Percentiles rank a stretch among this genome's conserved stretches.
These are phyloP conservation scores for Drosophila rhopaloa DNA, from an alignment of 1,140 invertebrate genomes.

Conservation along the genomic window DNA sequence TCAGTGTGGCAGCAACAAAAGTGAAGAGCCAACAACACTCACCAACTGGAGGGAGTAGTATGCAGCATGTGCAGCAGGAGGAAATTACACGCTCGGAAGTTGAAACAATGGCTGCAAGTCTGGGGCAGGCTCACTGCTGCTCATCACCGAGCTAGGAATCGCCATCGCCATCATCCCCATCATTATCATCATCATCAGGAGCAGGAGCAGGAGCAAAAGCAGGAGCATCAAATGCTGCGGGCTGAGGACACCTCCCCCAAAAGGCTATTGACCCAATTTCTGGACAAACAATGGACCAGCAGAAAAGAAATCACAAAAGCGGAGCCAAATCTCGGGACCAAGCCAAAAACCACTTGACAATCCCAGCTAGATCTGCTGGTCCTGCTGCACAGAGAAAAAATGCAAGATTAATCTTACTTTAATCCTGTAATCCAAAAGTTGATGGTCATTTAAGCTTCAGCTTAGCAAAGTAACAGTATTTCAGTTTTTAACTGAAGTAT, in stretches of 20 bases:
- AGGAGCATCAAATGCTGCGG: slow-evolving; percentile 8
- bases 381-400: slow-evolving; percentile 22
- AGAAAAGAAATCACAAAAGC: slow-evolving; percentile 59
- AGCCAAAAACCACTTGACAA: slow-evolving; percentile 74
- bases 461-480: slow-evolving; percentile 2
- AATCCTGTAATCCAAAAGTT: slow-evolving; percentile 25
- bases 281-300: slow-evolving; percentile 64
- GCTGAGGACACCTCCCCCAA: slow-evolving; percentile 28
- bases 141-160: slow-evolving; percentile 45
- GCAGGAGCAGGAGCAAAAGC: slow-evolving; percentile 11
- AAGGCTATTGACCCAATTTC: slow-evolving; percentile 72
- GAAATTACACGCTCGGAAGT: slow-evolving; percentile 75
- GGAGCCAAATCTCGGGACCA: slow-evolving; percentile 31
- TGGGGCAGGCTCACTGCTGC: slow-evolving; percentile 39
- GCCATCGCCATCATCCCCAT: slow-evolving; percentile 19
- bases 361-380: slow-evolving; percentile 35
- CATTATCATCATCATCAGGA: slow-evolving; percentile 34
- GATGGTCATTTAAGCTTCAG: slow-evolving; percentile 10
- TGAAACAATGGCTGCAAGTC: slow-evolving; percentile 67
- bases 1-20: slow-evolving; percentile 63
- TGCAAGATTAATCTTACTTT: slow-evolving; percentile 6
- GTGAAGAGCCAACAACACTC: slow-evolving; percentile 21
- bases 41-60: background rate
- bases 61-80: slow-evolving; percentile 37
- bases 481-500: background rate